These are phyloP conservation scores for Pristionchus entomophagus DNA, from an alignment of 2,888 invertebrate genomes.

Conservation along the genomic window DNA sequence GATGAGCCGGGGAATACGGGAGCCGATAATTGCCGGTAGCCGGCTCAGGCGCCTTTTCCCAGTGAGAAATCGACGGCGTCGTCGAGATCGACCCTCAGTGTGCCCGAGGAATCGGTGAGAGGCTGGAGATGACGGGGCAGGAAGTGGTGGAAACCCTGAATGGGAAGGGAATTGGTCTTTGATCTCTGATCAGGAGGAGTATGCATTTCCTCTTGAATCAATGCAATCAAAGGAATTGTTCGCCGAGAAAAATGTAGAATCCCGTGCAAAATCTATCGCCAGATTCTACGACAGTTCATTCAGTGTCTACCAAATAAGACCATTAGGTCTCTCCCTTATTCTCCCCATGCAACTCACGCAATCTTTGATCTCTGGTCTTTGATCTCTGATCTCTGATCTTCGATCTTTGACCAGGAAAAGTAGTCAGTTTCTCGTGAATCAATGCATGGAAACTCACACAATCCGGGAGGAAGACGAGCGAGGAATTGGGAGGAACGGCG, in stretches of 20 bases:
- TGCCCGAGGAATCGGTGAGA: slow-evolving; percentile 14
- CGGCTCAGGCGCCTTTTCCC: no score
- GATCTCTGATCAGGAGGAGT: no score
- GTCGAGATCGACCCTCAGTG: slow-evolving; percentile 16
- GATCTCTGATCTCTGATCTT: no score
- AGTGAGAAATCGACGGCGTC: slow-evolving; percentile 37
- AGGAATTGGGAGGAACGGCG: background rate
- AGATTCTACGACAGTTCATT: background rate
- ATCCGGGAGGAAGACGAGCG: slow-evolving; percentile 27
- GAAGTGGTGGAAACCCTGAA: slow-evolving; percentile 14
- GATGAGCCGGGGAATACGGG: no score
- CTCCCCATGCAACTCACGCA: background rate
- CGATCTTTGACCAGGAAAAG: no score
- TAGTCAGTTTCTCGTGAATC: no score
- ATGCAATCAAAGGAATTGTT: background rate
- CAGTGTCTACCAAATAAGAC: background rate
- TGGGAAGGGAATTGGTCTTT: background rate
- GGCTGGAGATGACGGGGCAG: slow-evolving; percentile 40
- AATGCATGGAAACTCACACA: slow-evolving; percentile 17
- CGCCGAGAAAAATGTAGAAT: background rate
- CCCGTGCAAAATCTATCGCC: background rate
- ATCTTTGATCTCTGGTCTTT: no score
- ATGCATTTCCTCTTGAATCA: background rate
- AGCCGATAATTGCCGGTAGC: no score
- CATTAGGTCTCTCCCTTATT: no score